phyloP scores from a whole-genome alignment of 2,888 invertebrate genomes.

The Tricholauxania praeusta region DNA sequence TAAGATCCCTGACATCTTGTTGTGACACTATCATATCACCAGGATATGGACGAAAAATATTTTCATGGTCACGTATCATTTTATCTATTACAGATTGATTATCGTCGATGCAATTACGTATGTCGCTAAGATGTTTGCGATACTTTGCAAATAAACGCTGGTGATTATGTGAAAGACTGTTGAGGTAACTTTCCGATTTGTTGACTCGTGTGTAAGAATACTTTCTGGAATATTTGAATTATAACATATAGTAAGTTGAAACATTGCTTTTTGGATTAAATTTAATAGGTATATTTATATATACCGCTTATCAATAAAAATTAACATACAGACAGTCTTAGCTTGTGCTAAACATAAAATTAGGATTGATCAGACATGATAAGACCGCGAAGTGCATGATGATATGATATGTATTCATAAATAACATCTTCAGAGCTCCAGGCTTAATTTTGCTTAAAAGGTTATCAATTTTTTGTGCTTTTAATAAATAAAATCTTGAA shows the following conservation, averaged over 20 bases:
- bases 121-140: constrained; percentile 77
- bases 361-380: too few species aligned
- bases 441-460: too few species aligned
- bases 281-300: too few species aligned
- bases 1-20: constrained; percentile 73
- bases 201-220: constrained; percentile 82
- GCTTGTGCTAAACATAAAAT: too few species aligned
- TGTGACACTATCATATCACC: constrained; percentile 78
- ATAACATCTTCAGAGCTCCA: too few species aligned
- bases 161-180: constrained; percentile 80
- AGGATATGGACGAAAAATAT: constrained; percentile 71
- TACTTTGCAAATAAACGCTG: constrained; percentile 82
- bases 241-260: constrained; percentile 5
- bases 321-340: too few species aligned
- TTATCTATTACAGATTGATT: constrained; percentile 68
- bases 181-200: constrained; percentile 81
- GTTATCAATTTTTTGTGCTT: too few species aligned
- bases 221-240: constrained; percentile 70
- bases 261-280: too few species aligned
- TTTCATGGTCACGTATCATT: constrained; percentile 70
- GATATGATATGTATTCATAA: too few species aligned
- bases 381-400: too few species aligned
- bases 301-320: too few species aligned
- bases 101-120: constrained; percentile 84
- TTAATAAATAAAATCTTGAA: too few species aligned